Evolutionary conservation across 2,888 invertebrate species (phyloP), one percentile per base, ranked within the genome.

Genomic region (Drosophila antonietae): DNA sequence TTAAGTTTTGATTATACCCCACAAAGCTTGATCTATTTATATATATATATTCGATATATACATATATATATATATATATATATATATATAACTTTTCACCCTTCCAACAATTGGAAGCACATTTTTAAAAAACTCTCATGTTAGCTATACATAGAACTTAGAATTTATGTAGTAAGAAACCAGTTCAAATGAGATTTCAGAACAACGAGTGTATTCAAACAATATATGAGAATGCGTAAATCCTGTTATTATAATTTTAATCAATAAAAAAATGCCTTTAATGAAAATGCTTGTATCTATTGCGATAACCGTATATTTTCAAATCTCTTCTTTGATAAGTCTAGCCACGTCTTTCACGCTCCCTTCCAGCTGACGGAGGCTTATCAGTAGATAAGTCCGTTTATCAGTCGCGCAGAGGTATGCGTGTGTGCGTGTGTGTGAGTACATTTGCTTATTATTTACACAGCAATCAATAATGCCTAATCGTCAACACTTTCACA

Each of bases 401-500:
- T 14, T 46, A 47, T 47, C 46, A 9, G 28, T 2, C 1, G 47
- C 8, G 8, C 8, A 28, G 7, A 15, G 31, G 37, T 35, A 3
- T 28, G 28, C 28, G 6, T 5, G 23, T 23, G 23, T 23, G 23
- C 35, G n/a, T n/a, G 31, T 28, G 44, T 23, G 56, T 72, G 66
- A 53, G 65, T 43, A 52, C 37, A 28, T 60, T 65, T 37, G 63
- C 63, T 61, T 70, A 82, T 61, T 70, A 79, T 79, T 80, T 74
- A 44, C 73, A 58, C 31, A 65, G 28, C 68, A 81, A 87, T 87
- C 78, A 87, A 81, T 87, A 81, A 61, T 59, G 47, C 46, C 53
- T 75, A 60, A 64, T 56, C 58, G 43, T 53, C 55, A 23, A 73
- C 67, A 77, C 74, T 31, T 76, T 59, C 52, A 39, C 62, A 70